These are phyloP conservation scores for Harpalus rubripes DNA, from an alignment of 2,888 invertebrate genomes.

Conservation along the genomic window DNA sequence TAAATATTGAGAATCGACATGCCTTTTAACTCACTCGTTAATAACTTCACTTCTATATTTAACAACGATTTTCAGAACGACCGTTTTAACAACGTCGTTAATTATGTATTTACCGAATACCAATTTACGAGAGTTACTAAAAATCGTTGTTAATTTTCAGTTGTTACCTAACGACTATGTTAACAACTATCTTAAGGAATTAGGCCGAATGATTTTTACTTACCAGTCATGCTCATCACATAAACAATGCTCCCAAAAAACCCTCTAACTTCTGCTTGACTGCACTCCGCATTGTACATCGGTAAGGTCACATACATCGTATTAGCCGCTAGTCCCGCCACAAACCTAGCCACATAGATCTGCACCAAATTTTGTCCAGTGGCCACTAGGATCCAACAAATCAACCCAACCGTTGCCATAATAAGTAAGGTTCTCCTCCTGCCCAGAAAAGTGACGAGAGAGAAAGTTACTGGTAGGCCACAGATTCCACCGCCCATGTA, in stretches of 20 bases:
- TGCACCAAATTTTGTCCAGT: slow-evolving; percentile 72
- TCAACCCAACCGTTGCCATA: slow-evolving; percentile 73
- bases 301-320: slow-evolving; percentile 76
- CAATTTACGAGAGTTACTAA: too few species aligned
- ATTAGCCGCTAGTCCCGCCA: slow-evolving; percentile 75
- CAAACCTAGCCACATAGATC: slow-evolving; percentile 74
- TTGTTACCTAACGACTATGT: too few species aligned
- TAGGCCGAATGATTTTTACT: too few species aligned
- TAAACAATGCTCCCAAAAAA: slow-evolving; percentile 75
- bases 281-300: slow-evolving; percentile 76
- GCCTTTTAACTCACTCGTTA: too few species aligned
- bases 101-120: too few species aligned
- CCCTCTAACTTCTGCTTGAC: slow-evolving; percentile 76
- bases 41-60: too few species aligned
- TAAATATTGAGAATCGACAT: too few species aligned
- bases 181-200: too few species aligned
- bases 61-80: too few species aligned
- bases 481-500: slow-evolving; percentile 46
- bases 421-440: slow-evolving; percentile 74
- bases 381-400: slow-evolving; percentile 75
- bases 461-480: slow-evolving; percentile 73
- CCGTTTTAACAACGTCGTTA: too few species aligned
- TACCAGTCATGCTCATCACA: slow-evolving; percentile 76
- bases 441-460: slow-evolving; percentile 73
- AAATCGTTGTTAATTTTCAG: too few species aligned